Conservation (phyloP, 2,113 vertebrate species). For the Myiozetetes cayanensis region DNA sequence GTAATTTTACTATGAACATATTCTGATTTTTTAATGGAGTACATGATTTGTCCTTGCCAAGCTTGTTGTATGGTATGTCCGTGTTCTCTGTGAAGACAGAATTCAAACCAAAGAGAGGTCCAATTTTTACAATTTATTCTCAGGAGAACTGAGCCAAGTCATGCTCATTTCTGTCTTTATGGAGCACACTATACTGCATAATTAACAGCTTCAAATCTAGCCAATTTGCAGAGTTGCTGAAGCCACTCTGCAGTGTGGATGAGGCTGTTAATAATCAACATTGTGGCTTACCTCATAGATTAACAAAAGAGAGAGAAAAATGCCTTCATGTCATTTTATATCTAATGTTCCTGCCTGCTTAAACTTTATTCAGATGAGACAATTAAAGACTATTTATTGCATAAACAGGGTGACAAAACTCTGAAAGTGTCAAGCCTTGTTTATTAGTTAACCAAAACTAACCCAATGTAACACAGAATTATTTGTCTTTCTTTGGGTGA, state of each 20-base stretch:
- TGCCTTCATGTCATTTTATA: accelerated
- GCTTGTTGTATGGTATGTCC: background rate
- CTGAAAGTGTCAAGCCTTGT: background rate
- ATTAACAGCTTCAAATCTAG: constrained; percentile 25
- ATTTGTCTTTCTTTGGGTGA: background rate
- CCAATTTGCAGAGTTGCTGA: background rate
- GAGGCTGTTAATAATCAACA: constrained; percentile 9
- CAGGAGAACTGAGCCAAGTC: constrained; percentile 17
- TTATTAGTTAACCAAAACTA: constrained; percentile 1
- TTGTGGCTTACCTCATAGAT: background rate
- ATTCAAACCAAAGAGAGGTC: constrained; percentile 13
- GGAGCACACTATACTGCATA: background rate
- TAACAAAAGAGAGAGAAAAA: background rate
- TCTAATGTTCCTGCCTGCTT: background rate
- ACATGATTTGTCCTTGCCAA: background rate
- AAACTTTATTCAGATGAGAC: background rate
- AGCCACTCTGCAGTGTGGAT: background rate
- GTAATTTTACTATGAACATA: background rate
- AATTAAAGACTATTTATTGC: background rate
- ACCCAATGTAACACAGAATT: background rate
- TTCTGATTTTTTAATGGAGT: background rate
- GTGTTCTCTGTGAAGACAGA: background rate
- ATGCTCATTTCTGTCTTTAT: constrained; percentile 18
- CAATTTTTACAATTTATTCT: constrained; percentile 35
- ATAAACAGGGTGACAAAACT: background rate